Conservation (phyloP, 30 jellyfish, hydroid and myxozoan species). For the Nemopilema nomurai region DNA sequence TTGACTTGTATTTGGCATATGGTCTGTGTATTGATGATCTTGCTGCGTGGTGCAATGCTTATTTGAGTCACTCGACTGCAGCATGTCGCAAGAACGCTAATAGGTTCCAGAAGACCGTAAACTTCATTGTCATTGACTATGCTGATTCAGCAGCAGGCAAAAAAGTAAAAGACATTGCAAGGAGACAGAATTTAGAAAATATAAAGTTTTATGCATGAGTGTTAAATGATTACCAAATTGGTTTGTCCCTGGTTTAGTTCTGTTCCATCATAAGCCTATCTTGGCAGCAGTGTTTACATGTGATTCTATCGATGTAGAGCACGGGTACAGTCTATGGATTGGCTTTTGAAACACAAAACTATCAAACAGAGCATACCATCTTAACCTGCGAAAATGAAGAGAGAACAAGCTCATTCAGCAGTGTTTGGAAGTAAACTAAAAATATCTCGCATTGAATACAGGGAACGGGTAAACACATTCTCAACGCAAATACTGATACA, state of each 20-base stretch:
- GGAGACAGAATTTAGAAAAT: constrained; percentile 52
- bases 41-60: constrained; percentile 57
- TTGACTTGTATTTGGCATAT: constrained; percentile 64
- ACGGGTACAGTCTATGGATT: neutral
- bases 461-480: no score
- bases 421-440: no score
- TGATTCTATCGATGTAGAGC: neutral
- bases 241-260: neutral
- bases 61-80: constrained; percentile 23
- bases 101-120: constrained; percentile 49
- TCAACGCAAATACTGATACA: no score
- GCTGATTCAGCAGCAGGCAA: constrained; percentile 56
- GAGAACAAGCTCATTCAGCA: no score
- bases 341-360: neutral
- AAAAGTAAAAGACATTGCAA: constrained; percentile 63
- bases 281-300: neutral
- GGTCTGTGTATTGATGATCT: constrained; percentile 79
- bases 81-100: constrained; percentile 53
- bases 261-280: neutral
- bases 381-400: no score
- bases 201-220: constrained; percentile 4
- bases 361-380: no score
- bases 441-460: no score
- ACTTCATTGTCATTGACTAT: constrained; percentile 71
- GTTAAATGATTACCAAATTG: neutral